Evolutionary conservation across 2,888 invertebrate genomes (phyloP).

Genomic region (Theretra japonica): DNA sequence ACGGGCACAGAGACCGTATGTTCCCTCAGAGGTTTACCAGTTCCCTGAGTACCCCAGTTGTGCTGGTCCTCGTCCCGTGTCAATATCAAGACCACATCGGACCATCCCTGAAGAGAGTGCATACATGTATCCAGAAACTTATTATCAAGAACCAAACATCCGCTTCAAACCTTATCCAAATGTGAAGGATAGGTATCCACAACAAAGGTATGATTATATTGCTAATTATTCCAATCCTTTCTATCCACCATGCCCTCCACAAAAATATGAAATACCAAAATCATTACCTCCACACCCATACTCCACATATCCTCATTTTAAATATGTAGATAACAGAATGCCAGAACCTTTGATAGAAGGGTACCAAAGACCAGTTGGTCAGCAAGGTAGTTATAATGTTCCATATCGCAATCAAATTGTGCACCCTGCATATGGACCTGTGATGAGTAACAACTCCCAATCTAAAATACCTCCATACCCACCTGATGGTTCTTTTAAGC

Average conservation of each 20-base stretch:
- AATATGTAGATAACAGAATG: constrained; percentile 72
- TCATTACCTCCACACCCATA: constrained; percentile 65
- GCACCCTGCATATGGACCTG: constrained; percentile 67
- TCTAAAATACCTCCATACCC: constrained; percentile 69
- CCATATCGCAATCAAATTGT: constrained; percentile 69
- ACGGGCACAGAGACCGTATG: constrained; percentile 62
- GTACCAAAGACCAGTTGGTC: constrained; percentile 66
- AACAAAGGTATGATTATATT: constrained; percentile 79
- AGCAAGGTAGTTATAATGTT: constrained; percentile 63
- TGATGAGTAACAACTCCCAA: constrained; percentile 65
- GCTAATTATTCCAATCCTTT: constrained; percentile 71
- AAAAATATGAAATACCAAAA: constrained; percentile 75
- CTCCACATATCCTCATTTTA: constrained; percentile 67
- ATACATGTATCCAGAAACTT: constrained; percentile 67
- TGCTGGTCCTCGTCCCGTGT: constrained; percentile 64
- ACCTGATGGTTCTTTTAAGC: constrained; percentile 60
- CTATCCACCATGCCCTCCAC: constrained; percentile 65
- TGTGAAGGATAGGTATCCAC: constrained; percentile 72
- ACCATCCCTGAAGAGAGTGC: constrained; percentile 64
- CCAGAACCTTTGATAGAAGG: constrained; percentile 68
- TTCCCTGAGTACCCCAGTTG: constrained; percentile 72
- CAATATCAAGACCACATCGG: constrained; percentile 62
- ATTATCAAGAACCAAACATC: constrained; percentile 69
- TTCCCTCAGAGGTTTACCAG: constrained; percentile 71
- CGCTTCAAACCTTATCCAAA: constrained; percentile 77